Percentiles rank a stretch among this genome's conserved stretches.
Conservation (phyloP, 2,888 invertebrate species). For the Tineola bisselliella region DNA sequence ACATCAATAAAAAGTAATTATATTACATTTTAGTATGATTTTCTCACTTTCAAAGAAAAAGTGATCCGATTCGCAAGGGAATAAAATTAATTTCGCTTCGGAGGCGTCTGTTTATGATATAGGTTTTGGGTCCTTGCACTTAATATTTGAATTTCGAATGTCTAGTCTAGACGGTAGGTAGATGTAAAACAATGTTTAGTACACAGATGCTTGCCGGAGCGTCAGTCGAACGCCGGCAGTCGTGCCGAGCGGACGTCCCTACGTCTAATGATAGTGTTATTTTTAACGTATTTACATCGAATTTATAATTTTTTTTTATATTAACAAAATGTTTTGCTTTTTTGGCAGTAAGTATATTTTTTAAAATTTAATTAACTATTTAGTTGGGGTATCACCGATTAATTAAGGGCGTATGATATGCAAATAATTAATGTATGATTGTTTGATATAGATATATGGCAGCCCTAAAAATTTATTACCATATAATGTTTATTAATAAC, state of each 20-base stretch:
- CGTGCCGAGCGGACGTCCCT: slow-evolving; percentile 20
- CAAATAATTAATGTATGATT: too few relatives aligned
- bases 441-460: too few relatives aligned
- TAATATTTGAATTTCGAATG: not conserved
- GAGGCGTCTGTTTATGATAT: not conserved
- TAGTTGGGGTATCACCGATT: too few relatives aligned
- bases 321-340: slow-evolving; percentile 34
- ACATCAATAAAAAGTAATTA: too few relatives aligned
- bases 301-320: not conserved
- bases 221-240: slow-evolving; percentile 22
- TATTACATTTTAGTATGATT: too few relatives aligned
- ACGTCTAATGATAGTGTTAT: not conserved
- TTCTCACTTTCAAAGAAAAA: too few relatives aligned
- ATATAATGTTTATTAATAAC: too few relatives aligned
- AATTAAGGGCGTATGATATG: too few relatives aligned
- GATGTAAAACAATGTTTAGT: not conserved
- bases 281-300: not conserved
- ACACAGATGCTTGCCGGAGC: slow-evolving; percentile 1
- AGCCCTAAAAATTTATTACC: too few relatives aligned
- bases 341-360: slow-evolving; percentile 39
- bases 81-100: too few relatives aligned
- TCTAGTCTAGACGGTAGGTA: not conserved
- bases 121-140: not conserved
- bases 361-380: not conserved
- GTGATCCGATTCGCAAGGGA: too few relatives aligned